Evolutionary conservation across 2,113 vertebrate species (phyloP), one percentile per base, ranked within the genome.

Genomic region (Rhegmatorhina hoffmannsi): DNA sequence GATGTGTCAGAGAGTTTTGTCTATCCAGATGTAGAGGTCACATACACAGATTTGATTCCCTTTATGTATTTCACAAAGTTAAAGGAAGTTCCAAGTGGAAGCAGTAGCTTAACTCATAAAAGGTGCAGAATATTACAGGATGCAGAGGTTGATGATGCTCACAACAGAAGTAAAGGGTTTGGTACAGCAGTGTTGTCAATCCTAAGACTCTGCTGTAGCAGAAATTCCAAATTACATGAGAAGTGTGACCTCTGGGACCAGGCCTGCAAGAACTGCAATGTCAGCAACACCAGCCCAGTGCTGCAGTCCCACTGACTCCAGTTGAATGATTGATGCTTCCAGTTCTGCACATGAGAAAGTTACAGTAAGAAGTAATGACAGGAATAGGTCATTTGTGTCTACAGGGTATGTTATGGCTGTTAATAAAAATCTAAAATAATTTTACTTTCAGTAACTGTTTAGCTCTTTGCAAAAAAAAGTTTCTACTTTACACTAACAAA

Each of bases 401-500:
- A 15, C 10, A 43, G 43, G 63, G 38, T 80, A 46, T 28, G 85
- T 90, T 84, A 53, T 53, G 56, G 64, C 69, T 92, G 84, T 92
- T 93, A 95, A 95, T 87, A 94, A 90, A 96, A 92, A 81, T 68
- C 86, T 82, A 87, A 89, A 94, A 67, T 83, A 40, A 58, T 53
- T 86, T 88, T 66, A 44, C 59, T 85, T 60, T 69, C 55, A 17
- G 59, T 38, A 88, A 84, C 33, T 83, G 68, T 94, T 95, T 59
- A 77, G 70, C 38, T 85, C 69, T 94, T 90, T 93, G 89, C 77
- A 69, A 87, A 85, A 89, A 59, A 63, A 20, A 33, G 34, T 55
- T 84, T 66, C 82, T 94, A 84, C 59, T 90, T 91, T 66, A 91
- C 90, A 94, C 96, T 93, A 96, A 95, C 95, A 96, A 96, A 94